A percentile compares a stretch with the other conserved stretches of the same genome.
These are phyloP conservation scores for Astreopora myriophthalma DNA, from an alignment of 64 coral and sea anemone species.

Conservation along the genomic window DNA sequence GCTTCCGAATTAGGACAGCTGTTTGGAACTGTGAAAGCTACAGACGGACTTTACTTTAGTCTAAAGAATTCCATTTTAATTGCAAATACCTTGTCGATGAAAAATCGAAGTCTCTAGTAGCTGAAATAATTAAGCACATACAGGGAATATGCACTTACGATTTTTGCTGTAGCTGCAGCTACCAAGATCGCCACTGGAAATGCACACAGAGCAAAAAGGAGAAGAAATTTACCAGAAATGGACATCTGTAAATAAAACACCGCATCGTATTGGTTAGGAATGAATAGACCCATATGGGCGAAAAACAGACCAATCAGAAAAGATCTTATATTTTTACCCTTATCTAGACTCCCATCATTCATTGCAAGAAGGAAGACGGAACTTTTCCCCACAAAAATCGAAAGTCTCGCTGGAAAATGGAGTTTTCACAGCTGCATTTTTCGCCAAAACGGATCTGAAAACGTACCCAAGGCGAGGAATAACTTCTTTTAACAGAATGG, in stretches of 20 bases:
- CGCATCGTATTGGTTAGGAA: background rate
- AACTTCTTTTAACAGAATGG: constrained; percentile 58
- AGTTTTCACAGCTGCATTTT: background rate
- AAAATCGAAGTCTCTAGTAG: background rate
- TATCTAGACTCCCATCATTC: constrained; percentile 8
- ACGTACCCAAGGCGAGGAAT: background rate
- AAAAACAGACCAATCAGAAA: constrained; percentile 32
- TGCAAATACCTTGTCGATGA: no score
- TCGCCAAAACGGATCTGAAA: background rate
- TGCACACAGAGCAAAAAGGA: background rate
- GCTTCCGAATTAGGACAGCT: no score
- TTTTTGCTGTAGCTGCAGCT: background rate
- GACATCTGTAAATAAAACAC: background rate
- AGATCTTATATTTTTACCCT: background rate
- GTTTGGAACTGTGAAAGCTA: no score
- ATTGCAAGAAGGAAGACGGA: constrained; percentile 18
- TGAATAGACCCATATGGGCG: background rate
- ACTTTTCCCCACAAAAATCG: background rate
- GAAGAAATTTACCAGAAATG: background rate
- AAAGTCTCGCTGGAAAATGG: background rate
- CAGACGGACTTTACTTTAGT: no score
- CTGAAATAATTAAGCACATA: background rate
- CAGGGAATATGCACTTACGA: background rate
- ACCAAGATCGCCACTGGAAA: background rate
- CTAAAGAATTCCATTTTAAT: no score